Evolutionary conservation across 2,797 vertebrate genomes (phyloP).

Genomic region (Poeciliopsis turneri): DNA sequence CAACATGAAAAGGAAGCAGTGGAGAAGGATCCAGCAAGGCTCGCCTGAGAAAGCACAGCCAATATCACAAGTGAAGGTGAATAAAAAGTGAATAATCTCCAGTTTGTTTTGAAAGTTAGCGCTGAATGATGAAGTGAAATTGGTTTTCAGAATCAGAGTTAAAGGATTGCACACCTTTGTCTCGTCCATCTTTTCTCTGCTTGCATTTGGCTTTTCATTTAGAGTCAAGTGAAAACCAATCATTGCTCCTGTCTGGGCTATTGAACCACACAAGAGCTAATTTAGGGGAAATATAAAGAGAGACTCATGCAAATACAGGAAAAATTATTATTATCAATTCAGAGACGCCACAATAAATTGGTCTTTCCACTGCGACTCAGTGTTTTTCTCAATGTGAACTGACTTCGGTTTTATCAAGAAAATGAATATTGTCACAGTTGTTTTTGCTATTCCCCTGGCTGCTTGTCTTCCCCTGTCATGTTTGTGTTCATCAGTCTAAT

Average conservation of each 20-base stretch:
- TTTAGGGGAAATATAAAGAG: background rate
- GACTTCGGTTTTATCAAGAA: background rate
- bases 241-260: background rate
- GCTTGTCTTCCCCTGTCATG: background rate
- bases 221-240: constrained; percentile 6
- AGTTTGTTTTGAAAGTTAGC: constrained; percentile 1
- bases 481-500: background rate
- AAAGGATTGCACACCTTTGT: background rate
- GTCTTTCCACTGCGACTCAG: background rate
- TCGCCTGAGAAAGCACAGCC: background rate
- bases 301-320: background rate
- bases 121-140: background rate
- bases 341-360: background rate
- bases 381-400: background rate
- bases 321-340: background rate
- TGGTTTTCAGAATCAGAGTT: background rate
- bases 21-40: background rate
- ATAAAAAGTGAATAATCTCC: background rate
- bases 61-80: background rate
- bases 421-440: background rate
- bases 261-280: constrained; percentile 13
- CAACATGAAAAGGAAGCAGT: background rate
- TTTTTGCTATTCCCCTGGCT: background rate
- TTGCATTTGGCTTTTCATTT: constrained; percentile 36
- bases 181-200: constrained; percentile 11